Conservation (phyloP, 2,888 invertebrate genomes). For the Zele albiditarsus region DNA sequence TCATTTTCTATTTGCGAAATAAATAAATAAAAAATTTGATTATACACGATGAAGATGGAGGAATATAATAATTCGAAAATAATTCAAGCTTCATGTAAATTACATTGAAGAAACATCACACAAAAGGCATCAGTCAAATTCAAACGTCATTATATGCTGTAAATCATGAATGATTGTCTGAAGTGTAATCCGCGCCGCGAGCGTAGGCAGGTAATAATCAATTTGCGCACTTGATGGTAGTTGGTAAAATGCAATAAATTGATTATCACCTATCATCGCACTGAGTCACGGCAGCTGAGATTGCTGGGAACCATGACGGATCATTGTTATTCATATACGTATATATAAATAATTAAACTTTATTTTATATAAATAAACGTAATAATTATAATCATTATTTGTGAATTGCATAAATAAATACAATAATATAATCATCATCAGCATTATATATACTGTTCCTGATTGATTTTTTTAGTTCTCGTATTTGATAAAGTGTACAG, state of each 20-base stretch:
- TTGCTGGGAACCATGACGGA: conserved; percentile 20
- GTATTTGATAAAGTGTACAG: background rate
- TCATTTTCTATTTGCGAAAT: background rate
- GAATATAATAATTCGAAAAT: background rate
- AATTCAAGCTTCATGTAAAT: background rate
- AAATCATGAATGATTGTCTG: conserved; percentile 61
- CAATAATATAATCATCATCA: background rate
- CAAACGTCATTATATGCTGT: conserved; percentile 59
- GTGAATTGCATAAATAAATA: background rate
- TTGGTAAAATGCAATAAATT: conserved; percentile 58
- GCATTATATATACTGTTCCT: too few species aligned
- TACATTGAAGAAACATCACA: background rate
- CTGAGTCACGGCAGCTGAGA: conserved; percentile 25
- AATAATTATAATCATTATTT: conserved; percentile 3
- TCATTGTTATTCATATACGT: conserved; percentile 7
- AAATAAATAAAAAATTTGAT: background rate
- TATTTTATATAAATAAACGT: conserved; percentile 19
- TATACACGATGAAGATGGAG: background rate
- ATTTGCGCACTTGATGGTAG: conserved; percentile 55
- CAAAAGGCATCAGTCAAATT: conserved; percentile 56
- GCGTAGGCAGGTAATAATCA: conserved; percentile 60
- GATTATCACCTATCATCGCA: conserved; percentile 54
- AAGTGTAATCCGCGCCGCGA: conserved; percentile 54
- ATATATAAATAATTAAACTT: background rate
- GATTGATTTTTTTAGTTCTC: background rate